phyloP scores from a whole-genome alignment of 2,113 vertebrate species.

The Phylloscopus trochilus region DNA sequence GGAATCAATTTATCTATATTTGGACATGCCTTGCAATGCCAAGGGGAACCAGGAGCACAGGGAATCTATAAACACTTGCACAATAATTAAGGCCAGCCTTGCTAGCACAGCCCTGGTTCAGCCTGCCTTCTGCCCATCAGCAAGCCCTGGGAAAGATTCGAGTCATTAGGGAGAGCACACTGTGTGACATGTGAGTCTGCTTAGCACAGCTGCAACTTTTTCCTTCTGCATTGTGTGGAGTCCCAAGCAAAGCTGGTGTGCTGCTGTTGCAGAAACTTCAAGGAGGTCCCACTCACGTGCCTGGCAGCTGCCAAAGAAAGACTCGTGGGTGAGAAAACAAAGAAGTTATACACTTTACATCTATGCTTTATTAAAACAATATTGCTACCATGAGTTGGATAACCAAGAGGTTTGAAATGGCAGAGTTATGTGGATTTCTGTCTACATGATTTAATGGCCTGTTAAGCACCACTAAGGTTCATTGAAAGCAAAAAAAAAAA shows the following conservation, averaged over 20 bases:
- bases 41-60: neutral
- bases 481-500: neutral
- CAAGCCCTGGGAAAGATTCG: neutral
- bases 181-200: neutral
- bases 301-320: neutral
- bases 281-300: neutral
- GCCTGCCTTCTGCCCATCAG: neutral
- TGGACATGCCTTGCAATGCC: neutral
- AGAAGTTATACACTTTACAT: rapidly evolving
- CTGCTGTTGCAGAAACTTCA: neutral
- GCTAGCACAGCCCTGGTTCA: neutral
- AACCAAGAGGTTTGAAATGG: neutral
- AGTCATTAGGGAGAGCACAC: neutral
- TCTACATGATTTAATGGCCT: neutral
- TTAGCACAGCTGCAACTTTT: neutral
- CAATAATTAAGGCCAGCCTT: conserved; percentile 5
- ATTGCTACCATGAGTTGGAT: neutral
- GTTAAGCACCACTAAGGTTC: neutral
- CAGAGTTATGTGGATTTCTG: neutral
- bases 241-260: neutral
- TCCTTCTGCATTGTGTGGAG: neutral
- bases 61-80: neutral
- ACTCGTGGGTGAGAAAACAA: neutral
- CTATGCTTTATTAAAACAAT: neutral
- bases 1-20: conserved; percentile 50